These are phyloP conservation scores for Cephus cinctus DNA, from an alignment of 1,140 invertebrate species.

Conservation along the genomic window DNA sequence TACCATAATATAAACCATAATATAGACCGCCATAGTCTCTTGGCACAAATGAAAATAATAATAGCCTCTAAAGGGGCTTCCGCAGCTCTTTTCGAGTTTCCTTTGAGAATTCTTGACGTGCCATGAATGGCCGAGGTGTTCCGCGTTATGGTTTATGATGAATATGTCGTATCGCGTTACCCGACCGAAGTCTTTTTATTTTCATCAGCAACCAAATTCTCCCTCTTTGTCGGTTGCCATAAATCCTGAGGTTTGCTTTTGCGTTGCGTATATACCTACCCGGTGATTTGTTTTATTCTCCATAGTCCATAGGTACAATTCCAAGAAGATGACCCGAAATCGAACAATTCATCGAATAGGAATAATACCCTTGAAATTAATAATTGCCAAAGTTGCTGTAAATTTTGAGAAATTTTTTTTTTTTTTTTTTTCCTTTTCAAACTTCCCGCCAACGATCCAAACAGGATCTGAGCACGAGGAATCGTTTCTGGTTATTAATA, in stretches of 20 bases:
- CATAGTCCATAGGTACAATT: too few species aligned
- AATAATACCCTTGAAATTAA: background rate
- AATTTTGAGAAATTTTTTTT: background rate
- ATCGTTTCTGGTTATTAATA: too few species aligned
- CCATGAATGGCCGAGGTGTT: slow-evolving; percentile 43
- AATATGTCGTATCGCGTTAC: slow-evolving; percentile 53
- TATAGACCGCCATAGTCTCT: slow-evolving; percentile 17
- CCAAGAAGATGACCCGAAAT: background rate
- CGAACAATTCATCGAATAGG: background rate
- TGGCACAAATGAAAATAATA: slow-evolving; percentile 34
- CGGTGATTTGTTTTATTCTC: too few species aligned
- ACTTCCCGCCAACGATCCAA: too few species aligned
- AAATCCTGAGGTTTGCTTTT: too few species aligned
- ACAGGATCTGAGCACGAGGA: too few species aligned
- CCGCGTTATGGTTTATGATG: slow-evolving; percentile 52
- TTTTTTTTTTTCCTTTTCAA: background rate
- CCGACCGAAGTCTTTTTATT: slow-evolving; percentile 25
- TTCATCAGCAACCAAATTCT: too few species aligned
- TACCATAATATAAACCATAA: slow-evolving; percentile 17
- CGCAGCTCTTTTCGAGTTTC: slow-evolving; percentile 42
- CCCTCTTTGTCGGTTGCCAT: too few species aligned
- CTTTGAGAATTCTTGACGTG: slow-evolving; percentile 49
- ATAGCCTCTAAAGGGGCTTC: slow-evolving; percentile 41
- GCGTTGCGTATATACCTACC: too few species aligned
- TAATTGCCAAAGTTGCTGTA: background rate